Evolutionary conservation across 2,888 invertebrate species (phyloP), one percentile per base, ranked within the genome.

Genomic region (Andrena haemorrhoa): DNA sequence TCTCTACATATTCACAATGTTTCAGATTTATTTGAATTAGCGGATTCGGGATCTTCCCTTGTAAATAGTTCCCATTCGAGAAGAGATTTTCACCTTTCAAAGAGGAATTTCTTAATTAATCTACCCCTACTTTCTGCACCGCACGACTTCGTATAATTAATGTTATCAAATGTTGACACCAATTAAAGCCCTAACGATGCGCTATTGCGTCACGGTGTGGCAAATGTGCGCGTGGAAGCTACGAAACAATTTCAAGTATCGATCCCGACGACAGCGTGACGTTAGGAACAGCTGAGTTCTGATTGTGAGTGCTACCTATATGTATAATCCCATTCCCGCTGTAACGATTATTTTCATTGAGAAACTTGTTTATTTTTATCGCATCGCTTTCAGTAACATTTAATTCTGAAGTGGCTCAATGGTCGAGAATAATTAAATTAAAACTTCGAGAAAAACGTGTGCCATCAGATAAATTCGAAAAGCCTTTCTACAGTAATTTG

Each of bases 121-220:
- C 26, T 23, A 29, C 20, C n/a, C 4, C 23, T 12, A 8, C 8
- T n/a, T 56, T 49, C 8, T 8, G 1, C 20, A n/a, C 10, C 5
- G 7, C 65, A 56, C 0, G 70, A 29, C 70, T 65, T 66, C 70
- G 3, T 65, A 29, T 53, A 77, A 66, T 66, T 61, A 31, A 58
- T 20, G 65, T 60, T 12, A 16, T 70, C 56, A 10, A 31, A 31
- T 20, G n/a, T 65, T 35, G 29, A 29, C 23, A 33, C 26, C 78
- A 66, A 56, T 53, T 56, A 56, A 47, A 49, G 20, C 51, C 41
- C 26, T 20, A 1, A 35, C 2, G 47, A 16, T 63, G 47, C 47
- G 63, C 47, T 29, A 35, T 56, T 68, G 68, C 26, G 63, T 56
- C 47, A 69, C 51, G 12, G 47, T 29, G 49, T 51, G 26, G 20